Base-by-base conservation (phyloP, 2,797 vertebrate genomes). In the Enteromius radiatus region DNA sequence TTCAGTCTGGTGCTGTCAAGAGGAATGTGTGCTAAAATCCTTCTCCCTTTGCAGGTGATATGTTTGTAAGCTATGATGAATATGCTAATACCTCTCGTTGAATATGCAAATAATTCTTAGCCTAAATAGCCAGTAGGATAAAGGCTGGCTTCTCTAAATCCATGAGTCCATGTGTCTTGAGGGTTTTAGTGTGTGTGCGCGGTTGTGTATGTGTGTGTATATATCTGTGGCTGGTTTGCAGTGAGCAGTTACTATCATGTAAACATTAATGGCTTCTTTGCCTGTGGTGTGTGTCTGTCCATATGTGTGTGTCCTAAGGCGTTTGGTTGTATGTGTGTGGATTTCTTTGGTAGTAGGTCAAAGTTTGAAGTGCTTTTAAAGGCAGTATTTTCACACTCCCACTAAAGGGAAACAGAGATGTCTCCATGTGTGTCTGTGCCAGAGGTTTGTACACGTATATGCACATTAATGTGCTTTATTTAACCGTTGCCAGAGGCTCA, bases 391-490 rank as follows among this genome's bases (percentile, higher is more conserved):
- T 76, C 23, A 80, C 56, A 65, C 41, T 68, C n/a, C 56, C 41
- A 83, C 81, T 78, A 47, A 26, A 79, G 84, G 70, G 78, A 74
- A 21, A 64, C 65, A n/a, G 69, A 26, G 70, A 68, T 38, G 61
- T 61, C 56, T 79, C 41, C 67, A 77, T 59, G 85, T 86, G 88
- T 87, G 45, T 88, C 67, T 91, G 84, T 89, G 88, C 82, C 87
- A 92, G 75, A 79, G 74, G 41, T 83, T 86, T 67, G 77, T 41
- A 74, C 23, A 65, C 14, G 19, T 67, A 15, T 56, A 15, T 56
- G 26, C 76, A 23, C 59, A 52, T 73, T 84, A 73, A 73, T 75
- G 74, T 80, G 59, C 63, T 85, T 69, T 86, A 73, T 77, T 80
- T 83, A 80, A 75, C 78, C 23, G 41, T 52, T 85, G 83, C 83